Evolutionary conservation across 2,113 vertebrate species (phyloP).

Genomic region (Cairina moschata): DNA sequence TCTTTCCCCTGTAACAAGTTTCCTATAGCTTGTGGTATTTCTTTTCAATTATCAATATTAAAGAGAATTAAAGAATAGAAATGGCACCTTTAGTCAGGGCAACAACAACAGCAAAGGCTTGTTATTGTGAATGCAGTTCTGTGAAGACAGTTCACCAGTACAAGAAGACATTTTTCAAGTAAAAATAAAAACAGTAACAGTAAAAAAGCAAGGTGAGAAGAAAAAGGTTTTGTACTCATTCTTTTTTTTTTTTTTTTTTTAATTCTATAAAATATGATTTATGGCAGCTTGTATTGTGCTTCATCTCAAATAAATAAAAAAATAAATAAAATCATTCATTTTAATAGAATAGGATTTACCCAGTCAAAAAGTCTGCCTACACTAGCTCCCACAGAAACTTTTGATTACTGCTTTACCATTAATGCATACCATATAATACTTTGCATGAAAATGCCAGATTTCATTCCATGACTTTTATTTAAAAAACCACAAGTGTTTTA

Average conservation of each 20-base stretch:
- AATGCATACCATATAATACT: constrained; percentile 62
- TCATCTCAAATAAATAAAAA: constrained; percentile 27
- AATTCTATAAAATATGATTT: constrained; percentile 40
- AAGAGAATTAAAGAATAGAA: background rate
- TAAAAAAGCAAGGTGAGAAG: background rate
- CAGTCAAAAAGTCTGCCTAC: constrained; percentile 46
- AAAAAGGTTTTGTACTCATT: background rate
- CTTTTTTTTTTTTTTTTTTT: background rate
- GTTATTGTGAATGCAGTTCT: background rate
- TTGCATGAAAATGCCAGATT: constrained; percentile 54
- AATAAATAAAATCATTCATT: constrained; percentile 29
- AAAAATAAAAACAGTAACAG: background rate
- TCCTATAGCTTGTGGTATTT: background rate
- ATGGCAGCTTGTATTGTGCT: constrained; percentile 11
- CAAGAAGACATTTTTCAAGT: background rate
- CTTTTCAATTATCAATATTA: background rate
- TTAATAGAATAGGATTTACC: constrained; percentile 61
- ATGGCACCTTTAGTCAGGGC: background rate
- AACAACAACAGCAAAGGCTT: background rate
- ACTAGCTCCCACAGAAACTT: constrained; percentile 56
- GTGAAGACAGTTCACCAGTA: background rate
- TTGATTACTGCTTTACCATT: constrained; percentile 65
- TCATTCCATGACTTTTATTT: constrained; percentile 43
- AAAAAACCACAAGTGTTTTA: constrained; percentile 58
- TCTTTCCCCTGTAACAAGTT: background rate